Conservation (phyloP, 2,797 vertebrate genomes). For the Cynopterus sphinx region DNA sequence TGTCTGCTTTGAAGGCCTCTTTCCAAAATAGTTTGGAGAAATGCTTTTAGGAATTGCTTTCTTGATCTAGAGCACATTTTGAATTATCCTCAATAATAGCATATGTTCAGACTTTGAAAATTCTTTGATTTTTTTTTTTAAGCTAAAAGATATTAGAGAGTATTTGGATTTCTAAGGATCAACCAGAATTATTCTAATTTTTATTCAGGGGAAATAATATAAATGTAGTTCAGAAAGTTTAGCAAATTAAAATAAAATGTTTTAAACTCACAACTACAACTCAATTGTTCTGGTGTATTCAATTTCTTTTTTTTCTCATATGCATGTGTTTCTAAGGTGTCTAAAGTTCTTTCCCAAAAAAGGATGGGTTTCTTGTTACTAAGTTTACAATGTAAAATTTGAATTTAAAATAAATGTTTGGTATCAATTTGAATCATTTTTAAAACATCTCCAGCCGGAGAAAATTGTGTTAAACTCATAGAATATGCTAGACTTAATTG, state of each 20-base stretch:
- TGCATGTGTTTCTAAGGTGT: neutral
- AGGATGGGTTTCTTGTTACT: neutral
- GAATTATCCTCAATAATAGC: neutral
- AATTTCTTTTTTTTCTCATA: neutral
- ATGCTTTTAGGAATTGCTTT: slow-evolving; percentile 23
- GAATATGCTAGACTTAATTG: neutral
- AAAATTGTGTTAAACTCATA: neutral
- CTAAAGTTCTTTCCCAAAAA: neutral
- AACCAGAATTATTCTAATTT: slow-evolving; percentile 28
- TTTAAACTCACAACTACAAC: neutral
- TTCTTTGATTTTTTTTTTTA: neutral
- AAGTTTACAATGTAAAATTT: neutral
- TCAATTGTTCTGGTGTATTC: neutral
- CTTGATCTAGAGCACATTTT: slow-evolving; percentile 39
- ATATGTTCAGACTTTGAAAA: neutral
- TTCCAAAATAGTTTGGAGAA: slow-evolving; percentile 44
- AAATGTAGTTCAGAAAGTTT: neutral
- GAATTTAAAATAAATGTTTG: slow-evolving; percentile 41
- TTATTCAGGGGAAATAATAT: neutral
- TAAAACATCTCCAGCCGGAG: neutral
- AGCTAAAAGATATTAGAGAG: neutral
- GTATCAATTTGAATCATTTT: neutral
- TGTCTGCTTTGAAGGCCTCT: neutral
- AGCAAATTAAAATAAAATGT: slow-evolving; percentile 27
- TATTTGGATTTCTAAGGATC: neutral